A percentile compares a stretch with the other conserved stretches of the same genome.
Conservation (phyloP, 2,113 vertebrate genomes). For the Urocolius indicus region DNA sequence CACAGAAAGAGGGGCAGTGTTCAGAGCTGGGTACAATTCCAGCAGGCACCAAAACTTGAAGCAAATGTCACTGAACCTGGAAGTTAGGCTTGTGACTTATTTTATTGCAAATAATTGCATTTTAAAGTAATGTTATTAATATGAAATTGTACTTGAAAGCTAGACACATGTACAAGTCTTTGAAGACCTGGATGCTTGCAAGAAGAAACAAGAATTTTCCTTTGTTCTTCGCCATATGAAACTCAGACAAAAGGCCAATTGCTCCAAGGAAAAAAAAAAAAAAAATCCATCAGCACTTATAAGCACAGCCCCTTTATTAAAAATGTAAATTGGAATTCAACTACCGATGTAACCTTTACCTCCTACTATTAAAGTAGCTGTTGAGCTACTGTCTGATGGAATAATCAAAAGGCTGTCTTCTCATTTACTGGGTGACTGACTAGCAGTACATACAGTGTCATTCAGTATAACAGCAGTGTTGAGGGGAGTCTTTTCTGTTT, state of each 20-base stretch:
- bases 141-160: neutral
- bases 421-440: constrained; percentile 56
- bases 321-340: constrained; percentile 57
- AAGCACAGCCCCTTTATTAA: constrained; percentile 18
- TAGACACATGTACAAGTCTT: neutral
- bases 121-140: neutral
- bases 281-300: neutral
- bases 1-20: neutral
- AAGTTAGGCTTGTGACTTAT: neutral
- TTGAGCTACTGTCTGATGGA: constrained; percentile 6
- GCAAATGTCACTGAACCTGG: neutral
- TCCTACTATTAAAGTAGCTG: neutral
- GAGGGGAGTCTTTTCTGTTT: neutral
- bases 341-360: constrained; percentile 31
- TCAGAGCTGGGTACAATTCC: neutral
- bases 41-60: neutral
- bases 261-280: neutral
- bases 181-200: neutral
- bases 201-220: neutral
- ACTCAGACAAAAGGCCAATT: neutral
- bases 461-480: neutral
- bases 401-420: neutral
- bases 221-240: neutral
- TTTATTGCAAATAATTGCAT: neutral
- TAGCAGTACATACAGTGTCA: neutral